Percentiles rank a stretch among this genome's conserved stretches.
phyloP scores from a whole-genome alignment of 2,888 invertebrate species.

The Mechanitis mazaeus region DNA sequence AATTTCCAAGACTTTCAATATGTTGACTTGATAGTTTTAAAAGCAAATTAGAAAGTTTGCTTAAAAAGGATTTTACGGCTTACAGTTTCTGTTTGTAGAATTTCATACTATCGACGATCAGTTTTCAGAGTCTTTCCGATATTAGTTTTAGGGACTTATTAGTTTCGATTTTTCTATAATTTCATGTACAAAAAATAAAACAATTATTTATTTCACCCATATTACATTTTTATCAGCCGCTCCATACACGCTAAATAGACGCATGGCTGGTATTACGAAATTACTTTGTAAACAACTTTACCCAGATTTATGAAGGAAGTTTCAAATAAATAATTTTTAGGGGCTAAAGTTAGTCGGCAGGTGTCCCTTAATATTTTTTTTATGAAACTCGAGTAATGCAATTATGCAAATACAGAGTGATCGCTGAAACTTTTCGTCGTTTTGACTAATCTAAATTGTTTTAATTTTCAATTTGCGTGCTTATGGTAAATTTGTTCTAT shows the following conservation, averaged over 20 bases:
- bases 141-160: too few species aligned
- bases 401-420: constrained; percentile 66
- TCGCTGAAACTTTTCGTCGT: constrained; percentile 26
- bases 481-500: background rate
- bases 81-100: too few species aligned
- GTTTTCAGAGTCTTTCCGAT: too few species aligned
- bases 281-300: constrained; percentile 74
- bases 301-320: constrained; percentile 73
- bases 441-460: constrained; percentile 23
- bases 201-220: too few species aligned
- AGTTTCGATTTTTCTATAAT: too few species aligned
- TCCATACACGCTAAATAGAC: constrained; percentile 34
- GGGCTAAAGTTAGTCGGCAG: constrained; percentile 68
- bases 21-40: too few species aligned
- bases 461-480: constrained; percentile 16
- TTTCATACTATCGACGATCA: too few species aligned
- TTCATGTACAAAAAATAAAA: too few species aligned
- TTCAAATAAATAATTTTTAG: constrained; percentile 71
- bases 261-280: constrained; percentile 47
- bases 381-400: constrained; percentile 60
- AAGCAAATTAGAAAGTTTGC: too few species aligned
- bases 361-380: constrained; percentile 69
- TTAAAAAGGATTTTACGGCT: too few species aligned
- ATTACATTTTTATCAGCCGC: background rate
- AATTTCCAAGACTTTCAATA: too few species aligned